Evolutionary conservation across 2,888 invertebrate genomes (phyloP), one percentile per base, ranked within the genome.

Genomic region (Asteroscopus sphinx): DNA sequence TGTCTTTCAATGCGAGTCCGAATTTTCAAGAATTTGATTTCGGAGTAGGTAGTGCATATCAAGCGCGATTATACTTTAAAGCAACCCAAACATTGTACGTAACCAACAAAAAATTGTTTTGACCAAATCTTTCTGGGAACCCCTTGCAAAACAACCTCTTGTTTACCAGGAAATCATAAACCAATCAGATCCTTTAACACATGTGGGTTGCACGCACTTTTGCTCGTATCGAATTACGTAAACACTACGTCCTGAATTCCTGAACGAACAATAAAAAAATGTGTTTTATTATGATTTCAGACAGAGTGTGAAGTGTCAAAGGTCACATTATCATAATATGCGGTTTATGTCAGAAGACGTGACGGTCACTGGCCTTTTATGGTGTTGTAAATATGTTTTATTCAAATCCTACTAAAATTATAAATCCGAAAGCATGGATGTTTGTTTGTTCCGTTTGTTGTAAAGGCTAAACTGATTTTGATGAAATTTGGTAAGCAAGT

Each of bases 211-310:
- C 57, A 66, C 21, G 35, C 36, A 65, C n/a, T 56, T 11, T 52
- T 25, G 16, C 6, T 12, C 6, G 12, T 28, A 12, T 32, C 26
- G 7, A 26, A 32, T 36, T 40, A 63, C 51, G 36, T 63, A 69
- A 63, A 63, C 56, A 69, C 26, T 35, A 35, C 56, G 32, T 47
- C 5, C 26, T 30, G 13, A 47, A 42, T 47, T 44, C 59, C 36
- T 32, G 12, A 40, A 32, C 48, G 11, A 30, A 30, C 25, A 48
- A 15, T 13, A 13, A 44, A 68, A 61, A 47, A 53, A 40, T 35
- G 5, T 48, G 55, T 69, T 66, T 16, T 25, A 13, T 26, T 63
- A 69, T 68, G 69, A 30, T 63, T 39, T 56, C 37, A 68, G 16
- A 35, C 16, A n/a, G 12, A 35, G 37, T 46, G 45, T 32, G 52